Evolutionary conservation across 2,888 invertebrate genomes (phyloP).

Genomic region (Marronus borbonicus): DNA sequence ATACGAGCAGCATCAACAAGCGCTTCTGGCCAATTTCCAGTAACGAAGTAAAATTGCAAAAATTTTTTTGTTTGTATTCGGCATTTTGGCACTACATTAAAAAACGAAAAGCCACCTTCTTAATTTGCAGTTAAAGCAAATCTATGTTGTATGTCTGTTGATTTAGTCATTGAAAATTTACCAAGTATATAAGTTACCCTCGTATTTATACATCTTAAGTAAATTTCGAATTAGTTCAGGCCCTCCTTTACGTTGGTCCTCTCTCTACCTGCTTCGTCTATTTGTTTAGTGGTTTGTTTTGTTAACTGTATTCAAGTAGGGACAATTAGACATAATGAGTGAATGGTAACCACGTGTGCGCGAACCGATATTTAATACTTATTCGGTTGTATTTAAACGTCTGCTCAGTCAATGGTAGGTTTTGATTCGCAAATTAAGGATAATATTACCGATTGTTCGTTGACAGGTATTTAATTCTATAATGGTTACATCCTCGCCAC

Average conservation of each 20-base stretch:
- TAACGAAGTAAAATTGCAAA: too few species aligned
- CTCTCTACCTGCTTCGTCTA: slow-evolving; percentile 47
- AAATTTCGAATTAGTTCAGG: slow-evolving; percentile 29
- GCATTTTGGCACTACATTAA: too few species aligned
- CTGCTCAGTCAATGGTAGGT: slow-evolving; percentile 55
- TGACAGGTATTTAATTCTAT: slow-evolving; percentile 49
- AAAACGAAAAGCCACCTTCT: too few species aligned
- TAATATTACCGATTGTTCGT: slow-evolving; percentile 55
- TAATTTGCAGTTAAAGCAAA: too few species aligned
- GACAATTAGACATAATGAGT: slow-evolving; percentile 56
- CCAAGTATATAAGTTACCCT: slow-evolving; percentile 9
- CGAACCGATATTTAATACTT: slow-evolving; percentile 58
- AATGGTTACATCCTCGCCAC: slow-evolving; percentile 50
- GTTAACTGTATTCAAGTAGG: slow-evolving; percentile 56
- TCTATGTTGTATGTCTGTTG: too few species aligned
- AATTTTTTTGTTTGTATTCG: too few species aligned
- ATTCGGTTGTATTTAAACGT: slow-evolving; percentile 55
- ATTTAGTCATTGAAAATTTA: not conserved
- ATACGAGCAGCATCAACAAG: too few species aligned
- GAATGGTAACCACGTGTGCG: slow-evolving; percentile 57
- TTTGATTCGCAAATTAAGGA: slow-evolving; percentile 58
- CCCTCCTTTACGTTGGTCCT: slow-evolving; percentile 30
- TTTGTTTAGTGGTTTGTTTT: slow-evolving; percentile 57
- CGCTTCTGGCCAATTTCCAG: too few species aligned
- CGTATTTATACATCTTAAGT: slow-evolving; percentile 13